Evolutionary conservation across 1,140 invertebrate species (phyloP), one percentile per base, ranked within the genome.

Genomic region (Neodiprion lecontei): DNA sequence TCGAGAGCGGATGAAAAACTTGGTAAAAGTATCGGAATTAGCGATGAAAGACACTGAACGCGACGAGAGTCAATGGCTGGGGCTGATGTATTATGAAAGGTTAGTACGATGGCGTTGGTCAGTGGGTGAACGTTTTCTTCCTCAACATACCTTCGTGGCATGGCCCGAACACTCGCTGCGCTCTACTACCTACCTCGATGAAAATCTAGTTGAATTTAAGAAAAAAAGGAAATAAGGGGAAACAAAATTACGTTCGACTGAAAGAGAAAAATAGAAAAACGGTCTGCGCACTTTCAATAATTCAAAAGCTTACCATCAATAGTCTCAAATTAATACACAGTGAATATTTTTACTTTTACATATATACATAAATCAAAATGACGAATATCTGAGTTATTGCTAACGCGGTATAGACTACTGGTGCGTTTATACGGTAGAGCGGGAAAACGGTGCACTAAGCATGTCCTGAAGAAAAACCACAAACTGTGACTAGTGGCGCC

Each of bases 61-160:
- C 76, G 81, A 77, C 79, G 76, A 84, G 71, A 69, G 65, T 67
- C 70, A 72, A 73, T 82, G 82, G 86, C 86, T 88, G 84, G 87
- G 84, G 86, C 84, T 82, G 76, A 88, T 87, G 86, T 88, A 87
- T 88, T 87, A 78, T 73, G 76, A 69, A 80, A 67, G 67, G 82
- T 73, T 80, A 72, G 81, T 87, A 85, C 72, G 48, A 48, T 40
- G 78, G 81, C 82, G 81, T 80, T 81, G 81, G 78, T 80, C 79
- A 81, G 75, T 79, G 78, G 81, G 78, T 78, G 76, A 80, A 86
- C 83, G 80, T 87, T 87, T 87, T 85, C 28, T 40, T 40, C 28
- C 28, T 40, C 77, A 83, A 82, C 77, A 77, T 70, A 78, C 47
- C 50, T 67, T 61, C n/a, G 53, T 40, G 28, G 28, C 28, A 40